Evolutionary conservation across 1,140 invertebrate genomes (phyloP), one percentile per base, ranked within the genome.

Genomic region (Drosophila suzukii): DNA sequence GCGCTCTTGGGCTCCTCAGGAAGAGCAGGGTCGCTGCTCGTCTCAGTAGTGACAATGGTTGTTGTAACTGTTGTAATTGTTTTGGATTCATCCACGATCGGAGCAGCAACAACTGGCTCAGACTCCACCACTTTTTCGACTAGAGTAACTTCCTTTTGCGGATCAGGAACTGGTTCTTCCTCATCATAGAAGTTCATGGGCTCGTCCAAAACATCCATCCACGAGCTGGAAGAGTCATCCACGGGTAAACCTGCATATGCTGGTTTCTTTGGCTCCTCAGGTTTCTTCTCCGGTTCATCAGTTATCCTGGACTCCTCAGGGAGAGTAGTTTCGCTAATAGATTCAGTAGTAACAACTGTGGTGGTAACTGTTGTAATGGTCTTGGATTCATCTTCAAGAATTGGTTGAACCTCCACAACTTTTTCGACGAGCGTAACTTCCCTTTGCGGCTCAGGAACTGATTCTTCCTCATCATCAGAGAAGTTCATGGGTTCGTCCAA

Each of bases 201-300:
- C 77, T 94, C 93, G 73, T 94, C 93, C 39, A 94, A 67, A 43
- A 94, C 91, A 84, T 93, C 89, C 90, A 94, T 93, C 92, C 93
- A 94, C 17, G 92, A 75, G 62, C 92, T 93, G 15, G 92, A 58
- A 2, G 93, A 90, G 62, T 93, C 89, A 63, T 94, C 93, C 38
- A 93, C 92, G 24, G 93, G 93, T 32, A 93, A 81, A 20, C 92
- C 93, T 56, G 92, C 93, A 73, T 93, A 93, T 6, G 82, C 75
- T 43, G 79, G 55, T 63, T 91, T 92, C 24, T 50, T 67, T 5
- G 54, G 56, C 8, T 56, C 47, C 49, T 82, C 61, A 5, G 53
- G 49, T 50, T 34, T 39, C 17, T 58, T 49, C 0, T 11, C 53
- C 10, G 44, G 5, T 32, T 49, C 62, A 2, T 59, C 56, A 11